These are phyloP conservation scores for Holothuria glaberrima DNA, from an alignment of 35 echinoderm and acorn worm genomes.

Conservation along the genomic window DNA sequence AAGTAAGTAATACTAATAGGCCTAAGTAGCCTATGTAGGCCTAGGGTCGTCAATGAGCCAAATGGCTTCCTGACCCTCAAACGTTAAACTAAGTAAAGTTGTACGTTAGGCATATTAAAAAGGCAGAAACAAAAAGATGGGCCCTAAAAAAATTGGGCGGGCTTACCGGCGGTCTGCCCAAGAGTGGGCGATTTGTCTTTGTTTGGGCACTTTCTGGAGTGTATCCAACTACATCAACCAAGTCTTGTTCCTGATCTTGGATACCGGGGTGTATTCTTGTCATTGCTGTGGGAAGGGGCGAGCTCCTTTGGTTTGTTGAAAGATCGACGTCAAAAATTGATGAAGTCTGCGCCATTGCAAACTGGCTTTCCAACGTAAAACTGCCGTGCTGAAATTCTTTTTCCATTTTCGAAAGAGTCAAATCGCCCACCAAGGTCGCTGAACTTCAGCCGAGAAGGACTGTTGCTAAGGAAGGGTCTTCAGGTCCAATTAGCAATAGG, in stretches of 20 bases:
- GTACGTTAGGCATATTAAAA: too few species aligned
- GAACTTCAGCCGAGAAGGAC: not conserved
- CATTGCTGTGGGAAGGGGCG: constrained; percentile 18
- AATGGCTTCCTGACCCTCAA: too few species aligned
- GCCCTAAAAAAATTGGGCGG: too few species aligned
- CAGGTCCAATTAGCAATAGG: not conserved
- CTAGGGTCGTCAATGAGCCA: not conserved
- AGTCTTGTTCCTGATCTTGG: constrained; percentile 50
- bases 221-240: constrained; percentile 88
- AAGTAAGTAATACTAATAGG: not conserved
- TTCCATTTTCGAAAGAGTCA: not conserved
- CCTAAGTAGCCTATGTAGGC: too few species aligned
- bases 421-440: not conserved
- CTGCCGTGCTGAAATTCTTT: constrained; percentile 46
- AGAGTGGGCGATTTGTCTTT: constrained; percentile 63
- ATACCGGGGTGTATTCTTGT: constrained; percentile 43
- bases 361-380: constrained; percentile 53
- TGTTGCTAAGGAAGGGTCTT: not conserved
- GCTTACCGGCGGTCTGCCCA: constrained; percentile 86
- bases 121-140: too few species aligned
- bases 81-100: too few species aligned
- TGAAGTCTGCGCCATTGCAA: constrained; percentile 22
- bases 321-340: constrained; percentile 54
- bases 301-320: not conserved
- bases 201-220: constrained; percentile 72